These are phyloP conservation scores for Prionace glauca DNA, from an alignment of 2,797 vertebrate species.

Conservation along the genomic window DNA sequence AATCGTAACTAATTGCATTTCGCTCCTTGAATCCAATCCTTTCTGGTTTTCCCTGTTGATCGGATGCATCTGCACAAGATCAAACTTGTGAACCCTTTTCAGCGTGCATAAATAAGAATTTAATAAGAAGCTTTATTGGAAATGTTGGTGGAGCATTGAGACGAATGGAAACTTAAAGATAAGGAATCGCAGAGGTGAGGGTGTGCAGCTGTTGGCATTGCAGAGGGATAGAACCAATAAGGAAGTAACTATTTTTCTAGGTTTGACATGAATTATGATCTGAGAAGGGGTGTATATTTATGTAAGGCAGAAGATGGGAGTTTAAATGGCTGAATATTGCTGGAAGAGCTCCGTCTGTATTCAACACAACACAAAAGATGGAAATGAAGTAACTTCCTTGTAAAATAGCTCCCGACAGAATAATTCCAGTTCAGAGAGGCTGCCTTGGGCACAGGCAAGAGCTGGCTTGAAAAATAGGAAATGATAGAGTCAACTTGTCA, in stretches of 20 bases:
- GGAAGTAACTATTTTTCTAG: slow-evolving; percentile 98
- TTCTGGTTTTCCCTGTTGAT: slow-evolving; percentile 58
- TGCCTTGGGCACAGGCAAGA: slow-evolving; percentile 48
- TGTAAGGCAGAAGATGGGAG: slow-evolving; percentile 85
- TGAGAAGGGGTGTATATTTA: slow-evolving; percentile 92
- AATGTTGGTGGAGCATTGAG: slow-evolving; percentile 64
- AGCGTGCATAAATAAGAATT: slow-evolving; percentile 31
- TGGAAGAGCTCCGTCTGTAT: slow-evolving; percentile 95
- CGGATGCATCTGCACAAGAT: slow-evolving; percentile 62
- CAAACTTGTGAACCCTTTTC: slow-evolving; percentile 64
- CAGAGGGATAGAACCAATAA: slow-evolving; percentile 87
- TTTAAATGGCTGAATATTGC: slow-evolving; percentile 90
- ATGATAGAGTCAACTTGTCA: slow-evolving; percentile 72
- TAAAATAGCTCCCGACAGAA: slow-evolving; percentile 90
- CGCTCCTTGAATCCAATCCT: slow-evolving; percentile 56
- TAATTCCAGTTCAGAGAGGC: slow-evolving; percentile 79
- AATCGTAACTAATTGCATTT: slow-evolving; percentile 62
- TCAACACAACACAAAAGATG: slow-evolving; percentile 94
- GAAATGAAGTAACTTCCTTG: slow-evolving; percentile 99
- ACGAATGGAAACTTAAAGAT: slow-evolving; percentile 76
- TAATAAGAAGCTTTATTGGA: slow-evolving; percentile 36
- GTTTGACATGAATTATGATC: slow-evolving; percentile 79
- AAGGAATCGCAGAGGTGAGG: slow-evolving; percentile 75
- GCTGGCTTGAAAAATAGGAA: slow-evolving; percentile 77
- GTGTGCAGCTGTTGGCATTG: slow-evolving; percentile 77